These are phyloP conservation scores for Caradrina clavipalpis DNA, from an alignment of 2,888 invertebrate species.

Conservation along the genomic window DNA sequence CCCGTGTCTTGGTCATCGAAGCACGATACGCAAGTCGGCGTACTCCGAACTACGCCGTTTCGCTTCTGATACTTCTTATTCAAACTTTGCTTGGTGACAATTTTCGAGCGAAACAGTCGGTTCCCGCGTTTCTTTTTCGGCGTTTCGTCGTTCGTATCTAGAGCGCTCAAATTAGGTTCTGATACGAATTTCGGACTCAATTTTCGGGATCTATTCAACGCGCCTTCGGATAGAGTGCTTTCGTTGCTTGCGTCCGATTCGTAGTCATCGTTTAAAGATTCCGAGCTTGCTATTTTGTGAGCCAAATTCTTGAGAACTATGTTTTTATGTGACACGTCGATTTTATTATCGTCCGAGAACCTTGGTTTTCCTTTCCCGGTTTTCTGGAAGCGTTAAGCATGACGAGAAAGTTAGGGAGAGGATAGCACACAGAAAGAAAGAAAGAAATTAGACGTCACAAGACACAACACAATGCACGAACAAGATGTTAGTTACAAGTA, in stretches of 20 bases:
- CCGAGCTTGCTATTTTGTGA: conserved; percentile 84
- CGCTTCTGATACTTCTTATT: conserved; percentile 87
- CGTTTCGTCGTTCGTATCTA: conserved; percentile 83
- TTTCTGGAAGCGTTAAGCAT: conserved; percentile 82
- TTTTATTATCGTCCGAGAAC: conserved; percentile 80
- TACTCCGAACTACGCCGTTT: conserved; percentile 73
- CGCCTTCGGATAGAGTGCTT: conserved; percentile 86
- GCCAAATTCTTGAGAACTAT: conserved; percentile 87
- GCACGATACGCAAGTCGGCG: conserved; percentile 87
- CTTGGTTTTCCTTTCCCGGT: conserved; percentile 80
- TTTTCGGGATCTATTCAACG: conserved; percentile 79
- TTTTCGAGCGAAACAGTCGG: conserved; percentile 85
- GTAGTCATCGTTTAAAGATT: conserved; percentile 82
- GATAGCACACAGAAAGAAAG: conserved; percentile 60
- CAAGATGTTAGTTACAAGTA: conserved; percentile 60
- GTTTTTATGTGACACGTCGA: conserved; percentile 85
- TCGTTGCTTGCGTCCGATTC: conserved; percentile 86
- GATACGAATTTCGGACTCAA: conserved; percentile 88
- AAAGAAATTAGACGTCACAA: conserved; percentile 44
- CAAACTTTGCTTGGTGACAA: conserved; percentile 76
- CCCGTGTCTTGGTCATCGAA: conserved; percentile 84
- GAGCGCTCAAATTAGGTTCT: conserved; percentile 85
- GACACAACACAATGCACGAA: conserved; percentile 57
- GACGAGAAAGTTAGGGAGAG: conserved; percentile 75
- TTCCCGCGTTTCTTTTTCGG: conserved; percentile 86